A percentile compares a stretch with the other conserved stretches of the same genome.
Conservation (phyloP, 2,888 invertebrate species). For the Athalia circularis region DNA sequence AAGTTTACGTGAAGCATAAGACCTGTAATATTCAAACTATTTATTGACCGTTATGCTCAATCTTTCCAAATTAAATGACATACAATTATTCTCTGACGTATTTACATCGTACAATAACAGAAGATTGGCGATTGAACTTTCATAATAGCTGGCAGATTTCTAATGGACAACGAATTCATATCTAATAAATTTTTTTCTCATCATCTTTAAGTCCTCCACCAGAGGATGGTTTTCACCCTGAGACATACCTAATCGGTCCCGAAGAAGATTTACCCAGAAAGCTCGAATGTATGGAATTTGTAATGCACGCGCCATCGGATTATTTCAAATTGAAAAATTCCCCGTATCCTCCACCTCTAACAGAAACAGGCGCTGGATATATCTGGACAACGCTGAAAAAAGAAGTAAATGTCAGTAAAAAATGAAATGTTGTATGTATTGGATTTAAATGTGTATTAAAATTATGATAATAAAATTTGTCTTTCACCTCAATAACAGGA, state of each 20-base stretch:
- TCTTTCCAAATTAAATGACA: not conserved
- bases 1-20: not conserved
- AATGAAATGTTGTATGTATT: constrained; percentile 51
- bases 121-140: not conserved
- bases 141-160: constrained; percentile 6
- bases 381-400: constrained; percentile 71
- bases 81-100: too few species aligned
- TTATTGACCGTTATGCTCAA: constrained; percentile 8
- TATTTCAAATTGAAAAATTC: constrained; percentile 87
- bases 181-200: constrained; percentile 38
- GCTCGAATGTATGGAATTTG: constrained; percentile 91
- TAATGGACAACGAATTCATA: not conserved
- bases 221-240: constrained; percentile 88
- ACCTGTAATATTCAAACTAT: constrained; percentile 3
- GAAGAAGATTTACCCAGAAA: constrained; percentile 93
- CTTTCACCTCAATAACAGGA: not conserved
- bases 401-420: constrained; percentile 62
- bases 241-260: constrained; percentile 93
- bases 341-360: constrained; percentile 82
- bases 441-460: constrained; percentile 28
- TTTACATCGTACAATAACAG: too few species aligned
- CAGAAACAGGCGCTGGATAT: constrained; percentile 67
- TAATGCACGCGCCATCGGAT: constrained; percentile 95
- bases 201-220: constrained; percentile 79
- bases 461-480: constrained; percentile 30